Percentiles rank a stretch among this genome's conserved stretches.
Evolutionary conservation across 2,888 invertebrate species (phyloP).

Genomic region (Campoplex capitator): DNA sequence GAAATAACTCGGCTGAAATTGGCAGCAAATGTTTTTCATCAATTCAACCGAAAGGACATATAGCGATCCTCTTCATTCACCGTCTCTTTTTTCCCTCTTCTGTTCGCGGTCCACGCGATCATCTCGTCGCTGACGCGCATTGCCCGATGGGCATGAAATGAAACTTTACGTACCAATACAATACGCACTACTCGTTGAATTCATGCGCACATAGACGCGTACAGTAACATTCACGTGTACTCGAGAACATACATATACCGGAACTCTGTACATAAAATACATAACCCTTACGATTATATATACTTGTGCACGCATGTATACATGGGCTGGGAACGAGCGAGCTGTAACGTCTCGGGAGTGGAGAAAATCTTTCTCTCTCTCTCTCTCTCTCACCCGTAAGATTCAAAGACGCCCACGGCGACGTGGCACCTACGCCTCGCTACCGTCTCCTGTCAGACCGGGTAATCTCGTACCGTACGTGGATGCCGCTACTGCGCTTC

Average conservation of each 20-base stretch:
- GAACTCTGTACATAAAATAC: conserved; percentile 6
- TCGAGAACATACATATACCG: conserved; percentile 12
- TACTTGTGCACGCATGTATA: conserved; percentile 31
- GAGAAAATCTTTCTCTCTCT: conserved; percentile 35
- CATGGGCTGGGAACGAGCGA: conserved; percentile 51
- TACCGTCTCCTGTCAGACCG: conserved; percentile 80
- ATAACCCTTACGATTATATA: conserved; percentile 29
- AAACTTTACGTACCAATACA: conserved; percentile 45
- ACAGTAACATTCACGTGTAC: neutral
- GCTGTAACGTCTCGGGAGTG: conserved; percentile 61
- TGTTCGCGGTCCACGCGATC: conserved; percentile 37
- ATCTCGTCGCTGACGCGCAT: conserved; percentile 45
- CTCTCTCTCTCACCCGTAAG: conserved; percentile 52
- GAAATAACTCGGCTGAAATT: no score
- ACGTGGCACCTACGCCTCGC: conserved; percentile 81
- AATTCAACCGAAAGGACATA: conserved; percentile 23
- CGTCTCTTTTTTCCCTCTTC: conserved; percentile 14
- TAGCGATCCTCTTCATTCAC: conserved; percentile 23
- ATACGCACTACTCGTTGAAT: conserved; percentile 46
- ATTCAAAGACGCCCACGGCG: conserved; percentile 75
- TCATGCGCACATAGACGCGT: conserved; percentile 10
- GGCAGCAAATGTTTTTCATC: neutral
- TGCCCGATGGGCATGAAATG: conserved; percentile 63
- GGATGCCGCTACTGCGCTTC: conserved; percentile 77
- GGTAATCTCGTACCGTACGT: conserved; percentile 79